Evolutionary conservation across 2,113 vertebrate genomes (phyloP), one percentile per base, ranked within the genome.

Genomic region (Eonycteris spelaea): DNA sequence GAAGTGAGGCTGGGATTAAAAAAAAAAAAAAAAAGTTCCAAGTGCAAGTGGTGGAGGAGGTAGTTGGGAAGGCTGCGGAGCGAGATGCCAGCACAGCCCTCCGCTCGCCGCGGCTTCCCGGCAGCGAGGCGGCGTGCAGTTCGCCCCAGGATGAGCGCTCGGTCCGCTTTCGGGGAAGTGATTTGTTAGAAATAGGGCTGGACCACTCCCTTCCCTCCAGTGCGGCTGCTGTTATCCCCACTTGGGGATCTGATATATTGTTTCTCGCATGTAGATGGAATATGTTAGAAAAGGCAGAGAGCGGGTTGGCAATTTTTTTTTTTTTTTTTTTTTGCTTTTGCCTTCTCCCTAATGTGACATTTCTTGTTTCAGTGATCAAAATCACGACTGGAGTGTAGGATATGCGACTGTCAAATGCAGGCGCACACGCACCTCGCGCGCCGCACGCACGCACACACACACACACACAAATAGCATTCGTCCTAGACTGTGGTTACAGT

Each of bases 351-450:
- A 97, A 98, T 97, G 97, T 98, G 98, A 98, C 98, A 98, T 97
- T 95, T 97, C 98, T 98, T 98, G 98, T 99, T 98, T 98, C 95
- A 95, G 89, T 98, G 98, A 99, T 99, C 98, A 99, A 98, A 99
- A 98, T 93, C 96, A 95, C 93, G 95, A 65, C 74, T 96, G 97
- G 96, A 98, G 97, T 98, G 97, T 97, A 97, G 98, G 97, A 98
- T 98, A 98, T 98, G 97, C 86, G 96, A 98, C 98, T 98, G 98
- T 99, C 98, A 98, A 98, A 98, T 95, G 96, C 83, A 98, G 93
- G 48, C 48, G 14, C 48, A 51, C 48, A 51, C 12, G 48, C 48
- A 51, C 48, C 48, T 51, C 48, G 48, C 13, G 48, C 48, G 48
- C 48, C 65, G 38, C 90, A 73, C 53, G 59, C 68, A 67, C 43